A percentile compares a stretch with the other conserved stretches of the same genome.
Conservation (phyloP, 2,888 invertebrate genomes). For the Cinara cedri region DNA sequence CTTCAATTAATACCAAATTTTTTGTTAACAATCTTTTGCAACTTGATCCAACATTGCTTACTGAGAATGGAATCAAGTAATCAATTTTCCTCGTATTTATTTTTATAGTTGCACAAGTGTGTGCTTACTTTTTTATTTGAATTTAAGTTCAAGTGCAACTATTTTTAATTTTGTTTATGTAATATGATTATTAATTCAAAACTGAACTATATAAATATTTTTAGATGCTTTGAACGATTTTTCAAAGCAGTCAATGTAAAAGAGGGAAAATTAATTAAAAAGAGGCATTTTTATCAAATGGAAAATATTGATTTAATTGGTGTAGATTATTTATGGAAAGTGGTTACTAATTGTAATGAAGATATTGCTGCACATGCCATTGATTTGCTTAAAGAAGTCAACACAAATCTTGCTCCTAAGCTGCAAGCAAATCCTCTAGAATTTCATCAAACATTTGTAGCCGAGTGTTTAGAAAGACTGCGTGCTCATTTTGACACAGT, state of each 20-base stretch:
- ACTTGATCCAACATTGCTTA: constrained; percentile 83
- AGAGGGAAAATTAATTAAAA: constrained; percentile 88
- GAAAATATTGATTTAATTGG: constrained; percentile 95
- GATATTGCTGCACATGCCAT: constrained; percentile 93
- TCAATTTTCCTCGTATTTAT: not conserved
- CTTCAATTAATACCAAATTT: constrained; percentile 93
- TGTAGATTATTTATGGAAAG: constrained; percentile 94
- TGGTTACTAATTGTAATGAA: constrained; percentile 87
- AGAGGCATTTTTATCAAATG: constrained; percentile 83
- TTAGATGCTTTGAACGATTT: constrained; percentile 76
- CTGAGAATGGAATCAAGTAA: constrained; percentile 92
- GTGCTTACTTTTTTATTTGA: not conserved
- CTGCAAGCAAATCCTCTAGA: constrained; percentile 77
- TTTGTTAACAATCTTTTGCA: constrained; percentile 93
- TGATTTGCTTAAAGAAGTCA: constrained; percentile 88
- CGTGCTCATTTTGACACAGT: constrained; percentile 84
- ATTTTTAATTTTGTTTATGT: not conserved
- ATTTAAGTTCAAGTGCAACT: not conserved
- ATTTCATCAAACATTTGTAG: constrained; percentile 91
- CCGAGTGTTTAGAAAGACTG: constrained; percentile 88
- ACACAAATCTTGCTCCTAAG: constrained; percentile 88
- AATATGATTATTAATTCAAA: not conserved
- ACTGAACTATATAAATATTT: constrained; percentile 57
- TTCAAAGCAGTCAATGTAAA: constrained; percentile 95
- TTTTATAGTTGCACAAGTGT: not conserved